Conservation (phyloP, 2,888 invertebrate species). For the Druceiella hillmani region DNA sequence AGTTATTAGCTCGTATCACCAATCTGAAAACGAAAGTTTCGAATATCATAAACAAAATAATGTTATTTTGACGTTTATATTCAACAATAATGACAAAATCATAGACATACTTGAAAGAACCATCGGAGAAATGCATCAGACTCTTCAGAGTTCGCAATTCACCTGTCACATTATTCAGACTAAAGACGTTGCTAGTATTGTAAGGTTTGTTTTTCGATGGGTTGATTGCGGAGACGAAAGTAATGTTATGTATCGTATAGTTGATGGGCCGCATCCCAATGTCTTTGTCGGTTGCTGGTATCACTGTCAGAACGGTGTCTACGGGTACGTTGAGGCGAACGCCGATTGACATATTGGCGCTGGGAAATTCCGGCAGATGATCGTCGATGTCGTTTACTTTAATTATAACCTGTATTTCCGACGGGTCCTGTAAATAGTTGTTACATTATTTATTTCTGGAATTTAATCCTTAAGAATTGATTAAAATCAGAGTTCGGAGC, state of each 20-base stretch:
- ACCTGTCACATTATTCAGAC: slow-evolving; percentile 62
- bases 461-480: too few relatives aligned
- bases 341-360: slow-evolving; percentile 60
- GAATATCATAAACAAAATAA: not conserved
- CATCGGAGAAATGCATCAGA: slow-evolving; percentile 59
- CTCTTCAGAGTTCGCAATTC: slow-evolving; percentile 65
- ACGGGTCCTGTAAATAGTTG: slow-evolving; percentile 51
- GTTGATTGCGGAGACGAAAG: slow-evolving; percentile 49
- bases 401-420: slow-evolving; percentile 61
- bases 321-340: slow-evolving; percentile 70
- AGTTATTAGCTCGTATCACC: slow-evolving; percentile 58
- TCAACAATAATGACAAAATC: slow-evolving; percentile 3
- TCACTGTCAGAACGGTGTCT: slow-evolving; percentile 61
- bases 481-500: too few relatives aligned
- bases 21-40: slow-evolving; percentile 32
- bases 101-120: slow-evolving; percentile 52
- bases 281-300: slow-evolving; percentile 64
- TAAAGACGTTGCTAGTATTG: slow-evolving; percentile 52
- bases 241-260: slow-evolving; percentile 57
- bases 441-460: too few relatives aligned
- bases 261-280: slow-evolving; percentile 58
- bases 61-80: not conserved
- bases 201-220: slow-evolving; percentile 34
- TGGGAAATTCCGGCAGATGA: slow-evolving; percentile 62
- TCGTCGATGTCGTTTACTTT: slow-evolving; percentile 68